Percentiles rank a stretch among this genome's conserved stretches.
These are phyloP conservation scores for Ceratosolen solmsi DNA, from an alignment of 1,140 invertebrate genomes.

Conservation along the genomic window DNA sequence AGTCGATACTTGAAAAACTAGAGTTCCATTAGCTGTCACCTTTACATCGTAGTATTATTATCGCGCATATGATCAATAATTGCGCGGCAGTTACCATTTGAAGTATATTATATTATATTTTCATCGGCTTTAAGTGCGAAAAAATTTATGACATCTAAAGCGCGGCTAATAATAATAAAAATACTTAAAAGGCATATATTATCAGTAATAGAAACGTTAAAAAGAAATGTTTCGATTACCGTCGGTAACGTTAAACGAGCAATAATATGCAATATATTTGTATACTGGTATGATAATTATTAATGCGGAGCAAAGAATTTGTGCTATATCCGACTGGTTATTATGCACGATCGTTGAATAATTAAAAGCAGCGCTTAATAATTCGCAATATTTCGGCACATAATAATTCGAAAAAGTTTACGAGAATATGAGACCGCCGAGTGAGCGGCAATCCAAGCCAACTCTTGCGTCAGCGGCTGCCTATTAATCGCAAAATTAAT, in stretches of 20 bases:
- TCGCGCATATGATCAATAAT: too few species aligned
- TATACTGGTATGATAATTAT: background rate
- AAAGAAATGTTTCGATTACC: background rate
- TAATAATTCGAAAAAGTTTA: too few species aligned
- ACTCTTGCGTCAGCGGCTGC: too few species aligned
- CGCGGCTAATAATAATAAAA: background rate
- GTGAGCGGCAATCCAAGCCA: too few species aligned
- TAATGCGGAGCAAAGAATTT: background rate
- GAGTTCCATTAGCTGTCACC: too few species aligned
- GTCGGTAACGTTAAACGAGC: background rate
- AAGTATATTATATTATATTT: background rate
- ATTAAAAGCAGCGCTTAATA: background rate
- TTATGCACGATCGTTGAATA: background rate
- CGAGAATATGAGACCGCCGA: too few species aligned
- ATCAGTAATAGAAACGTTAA: background rate
- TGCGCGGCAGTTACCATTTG: too few species aligned
- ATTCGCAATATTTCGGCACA: too few species aligned
- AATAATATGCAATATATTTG: background rate
- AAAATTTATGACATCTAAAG: background rate
- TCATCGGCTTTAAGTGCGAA: background rate
- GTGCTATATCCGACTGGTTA: background rate
- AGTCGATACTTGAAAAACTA: too few species aligned
- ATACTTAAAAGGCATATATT: background rate
- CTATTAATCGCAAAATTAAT: background rate
- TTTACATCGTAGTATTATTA: too few species aligned